Evolutionary conservation across 2,113 vertebrate species (phyloP).

Genomic region (Rhynchopsitta pachyrhyncha): DNA sequence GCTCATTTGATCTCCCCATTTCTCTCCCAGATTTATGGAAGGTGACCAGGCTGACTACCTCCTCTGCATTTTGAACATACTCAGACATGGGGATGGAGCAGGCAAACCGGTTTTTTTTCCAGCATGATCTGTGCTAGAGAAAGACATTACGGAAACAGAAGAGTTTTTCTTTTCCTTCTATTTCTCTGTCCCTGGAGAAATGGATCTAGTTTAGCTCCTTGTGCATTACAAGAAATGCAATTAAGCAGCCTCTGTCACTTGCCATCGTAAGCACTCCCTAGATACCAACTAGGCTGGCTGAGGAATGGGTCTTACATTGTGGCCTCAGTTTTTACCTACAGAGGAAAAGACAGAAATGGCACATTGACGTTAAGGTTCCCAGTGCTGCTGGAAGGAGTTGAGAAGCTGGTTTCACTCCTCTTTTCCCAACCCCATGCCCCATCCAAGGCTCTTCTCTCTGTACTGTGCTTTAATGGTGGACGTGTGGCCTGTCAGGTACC

Average conservation of each 20-base stretch:
- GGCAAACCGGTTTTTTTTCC: background rate
- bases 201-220: constrained; percentile 19
- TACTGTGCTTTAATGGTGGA: background rate
- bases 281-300: background rate
- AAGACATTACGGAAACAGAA: background rate
- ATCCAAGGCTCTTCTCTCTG: background rate
- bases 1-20: constrained; percentile 29
- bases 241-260: background rate
- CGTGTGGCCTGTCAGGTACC: fast-evolving
- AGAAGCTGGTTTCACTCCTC: background rate
- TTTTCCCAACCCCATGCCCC: background rate
- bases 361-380: background rate
- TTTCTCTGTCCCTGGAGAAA: background rate
- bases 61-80: constrained; percentile 7
- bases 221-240: background rate
- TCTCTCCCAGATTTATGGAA: background rate
- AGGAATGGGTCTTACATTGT: background rate
- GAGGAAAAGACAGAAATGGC: background rate
- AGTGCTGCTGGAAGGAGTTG: background rate
- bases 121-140: background rate
- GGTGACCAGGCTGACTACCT: background rate
- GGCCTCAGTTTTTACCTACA: background rate
- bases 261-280: background rate
- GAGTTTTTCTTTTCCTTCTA: background rate
- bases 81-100: background rate